Conservation (phyloP, 35 echinoderm and acorn worm genomes). For the Heliocidaris tuberculata region DNA sequence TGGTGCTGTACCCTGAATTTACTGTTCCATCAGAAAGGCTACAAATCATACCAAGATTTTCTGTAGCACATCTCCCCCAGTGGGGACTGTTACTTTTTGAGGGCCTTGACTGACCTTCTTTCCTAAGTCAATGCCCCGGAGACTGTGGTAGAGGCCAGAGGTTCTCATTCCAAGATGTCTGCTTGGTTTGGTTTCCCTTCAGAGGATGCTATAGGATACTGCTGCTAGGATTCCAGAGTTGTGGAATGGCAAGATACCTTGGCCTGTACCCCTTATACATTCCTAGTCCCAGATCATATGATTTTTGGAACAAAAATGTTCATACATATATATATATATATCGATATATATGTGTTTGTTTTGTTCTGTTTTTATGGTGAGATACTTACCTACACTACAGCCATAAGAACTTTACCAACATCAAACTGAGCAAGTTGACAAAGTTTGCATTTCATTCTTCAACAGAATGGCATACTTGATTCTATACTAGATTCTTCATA, state of each 20-base stretch:
- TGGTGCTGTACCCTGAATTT: neutral
- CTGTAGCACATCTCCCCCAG: neutral
- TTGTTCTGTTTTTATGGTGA: neutral
- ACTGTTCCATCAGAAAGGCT: constrained; percentile 2
- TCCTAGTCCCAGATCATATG: neutral
- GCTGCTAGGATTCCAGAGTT: neutral
- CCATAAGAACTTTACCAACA: too few relatives aligned
- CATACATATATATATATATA: too few relatives aligned
- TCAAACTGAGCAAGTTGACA: too few relatives aligned
- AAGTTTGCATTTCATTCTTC: too few relatives aligned
- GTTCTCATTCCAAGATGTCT: constrained; percentile 1
- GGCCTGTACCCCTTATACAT: neutral
- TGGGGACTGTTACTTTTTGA: neutral
- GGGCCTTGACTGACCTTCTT: constrained; percentile 14
- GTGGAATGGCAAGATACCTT: neutral
- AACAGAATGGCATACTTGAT: too few relatives aligned
- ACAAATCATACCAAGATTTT: neutral
- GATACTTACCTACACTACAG: too few relatives aligned
- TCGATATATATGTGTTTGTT: neutral
- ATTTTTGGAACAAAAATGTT: neutral
- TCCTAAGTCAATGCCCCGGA: neutral
- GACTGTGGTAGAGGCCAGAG: neutral
- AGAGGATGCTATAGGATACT: neutral
- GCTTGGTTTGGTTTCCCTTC: constrained; percentile 1
- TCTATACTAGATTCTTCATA: too few relatives aligned